Percentiles rank a stretch among this genome's conserved stretches.
Evolutionary conservation across 2,888 invertebrate genomes (phyloP).

Genomic region (Deilephila elpenor): DNA sequence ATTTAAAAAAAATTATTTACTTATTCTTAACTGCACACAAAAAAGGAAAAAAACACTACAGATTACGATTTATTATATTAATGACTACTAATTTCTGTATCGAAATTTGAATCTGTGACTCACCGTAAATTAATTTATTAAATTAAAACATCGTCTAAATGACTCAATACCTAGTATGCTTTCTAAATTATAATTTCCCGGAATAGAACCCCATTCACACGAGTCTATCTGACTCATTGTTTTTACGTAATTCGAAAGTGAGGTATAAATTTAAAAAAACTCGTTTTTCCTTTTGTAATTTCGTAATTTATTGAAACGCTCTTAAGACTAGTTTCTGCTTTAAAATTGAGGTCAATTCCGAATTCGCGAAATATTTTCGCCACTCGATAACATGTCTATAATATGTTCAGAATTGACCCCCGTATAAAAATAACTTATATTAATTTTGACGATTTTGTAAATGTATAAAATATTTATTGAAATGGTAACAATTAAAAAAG

Average conservation of each 20-base stretch:
- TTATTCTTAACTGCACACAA: too few relatives aligned
- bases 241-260: conserved; percentile 14
- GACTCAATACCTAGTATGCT: background rate
- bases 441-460: background rate
- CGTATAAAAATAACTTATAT: conserved; percentile 6
- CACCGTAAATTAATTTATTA: too few relatives aligned
- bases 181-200: conserved; percentile 18
- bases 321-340: conserved; percentile 70
- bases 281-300: conserved; percentile 15
- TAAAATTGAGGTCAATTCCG: conserved; percentile 3
- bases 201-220: conserved; percentile 20
- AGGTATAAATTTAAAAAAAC: conserved; percentile 26
- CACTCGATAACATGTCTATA: background rate
- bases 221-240: conserved; percentile 2
- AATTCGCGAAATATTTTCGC: background rate
- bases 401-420: background rate
- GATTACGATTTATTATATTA: too few relatives aligned
- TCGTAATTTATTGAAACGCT: conserved; percentile 64
- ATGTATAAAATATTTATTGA: background rate
- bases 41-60: too few relatives aligned
- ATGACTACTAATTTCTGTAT: too few relatives aligned
- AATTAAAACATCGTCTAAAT: background rate
- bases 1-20: too few relatives aligned
- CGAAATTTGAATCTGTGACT: too few relatives aligned
- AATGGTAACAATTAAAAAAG: background rate